These are phyloP conservation scores for Bubo scandiacus DNA, from an alignment of 2,113 vertebrate species.

Conservation along the genomic window DNA sequence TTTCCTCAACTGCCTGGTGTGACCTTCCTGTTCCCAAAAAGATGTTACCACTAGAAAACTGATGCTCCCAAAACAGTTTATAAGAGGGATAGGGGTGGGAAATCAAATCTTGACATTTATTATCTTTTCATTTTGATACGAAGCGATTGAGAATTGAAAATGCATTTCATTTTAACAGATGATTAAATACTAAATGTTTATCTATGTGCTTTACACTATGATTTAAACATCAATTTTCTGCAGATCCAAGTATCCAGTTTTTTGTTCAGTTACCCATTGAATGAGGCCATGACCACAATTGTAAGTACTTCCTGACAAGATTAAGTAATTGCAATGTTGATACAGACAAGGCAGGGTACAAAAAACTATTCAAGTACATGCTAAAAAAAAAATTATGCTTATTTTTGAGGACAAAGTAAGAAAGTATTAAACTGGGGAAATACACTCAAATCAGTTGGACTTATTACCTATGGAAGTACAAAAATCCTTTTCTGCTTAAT, in stretches of 20 bases:
- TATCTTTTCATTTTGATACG: slow-evolving; percentile 31
- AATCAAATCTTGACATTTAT: slow-evolving; percentile 46
- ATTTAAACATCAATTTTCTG: slow-evolving; percentile 50
- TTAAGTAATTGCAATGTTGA: slow-evolving; percentile 36
- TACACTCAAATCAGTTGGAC: background rate
- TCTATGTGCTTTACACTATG: slow-evolving; percentile 49
- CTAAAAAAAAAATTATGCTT: background rate
- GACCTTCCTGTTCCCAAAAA: background rate
- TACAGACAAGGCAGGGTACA: background rate
- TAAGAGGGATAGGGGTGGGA: background rate
- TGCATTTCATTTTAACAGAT: slow-evolving; percentile 67
- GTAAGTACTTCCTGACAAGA: slow-evolving; percentile 42
- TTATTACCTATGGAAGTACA: background rate
- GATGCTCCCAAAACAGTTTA: background rate
- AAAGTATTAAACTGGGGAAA: background rate
- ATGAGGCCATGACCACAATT: slow-evolving; percentile 49
- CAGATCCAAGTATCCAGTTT: slow-evolving; percentile 17
- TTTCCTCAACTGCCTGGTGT: background rate
- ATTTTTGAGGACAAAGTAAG: background rate
- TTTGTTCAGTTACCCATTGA: slow-evolving; percentile 44
- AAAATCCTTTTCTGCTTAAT: background rate
- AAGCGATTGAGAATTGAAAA: slow-evolving; percentile 24
- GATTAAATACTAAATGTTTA: slow-evolving; percentile 66
- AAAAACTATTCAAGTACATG: background rate
- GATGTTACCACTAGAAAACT: background rate